phyloP scores from a whole-genome alignment of 2,113 vertebrate genomes.

The Caranx ignobilis region DNA sequence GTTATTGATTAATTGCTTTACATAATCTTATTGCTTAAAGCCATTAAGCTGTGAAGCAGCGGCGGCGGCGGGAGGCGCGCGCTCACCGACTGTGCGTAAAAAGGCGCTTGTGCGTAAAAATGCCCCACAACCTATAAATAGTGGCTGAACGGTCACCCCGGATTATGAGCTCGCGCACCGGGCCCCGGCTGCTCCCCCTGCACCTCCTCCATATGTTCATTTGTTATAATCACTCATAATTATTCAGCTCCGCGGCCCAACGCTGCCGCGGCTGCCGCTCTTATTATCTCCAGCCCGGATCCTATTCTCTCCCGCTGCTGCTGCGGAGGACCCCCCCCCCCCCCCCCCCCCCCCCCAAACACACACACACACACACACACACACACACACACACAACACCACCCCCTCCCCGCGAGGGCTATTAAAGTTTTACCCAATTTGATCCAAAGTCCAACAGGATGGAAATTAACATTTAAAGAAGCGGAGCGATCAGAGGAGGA shows the following conservation, averaged over 20 bases:
- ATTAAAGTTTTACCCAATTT: slow-evolving; percentile 66
- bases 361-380: too few relatives aligned
- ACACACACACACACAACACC: too few relatives aligned
- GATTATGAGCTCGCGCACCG: slow-evolving; percentile 30
- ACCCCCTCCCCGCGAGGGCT: not conserved
- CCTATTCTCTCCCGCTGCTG: not conserved
- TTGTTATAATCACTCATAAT: slow-evolving; percentile 15
- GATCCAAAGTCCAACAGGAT: slow-evolving; percentile 56
- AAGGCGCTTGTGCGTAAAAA: slow-evolving; percentile 62
- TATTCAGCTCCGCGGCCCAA: slow-evolving; percentile 18
- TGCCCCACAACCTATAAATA: slow-evolving; percentile 60
- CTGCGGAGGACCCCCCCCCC: slow-evolving; percentile 9
- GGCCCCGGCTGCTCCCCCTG: not conserved
- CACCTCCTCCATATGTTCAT: slow-evolving; percentile 28
- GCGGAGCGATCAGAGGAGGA: not conserved
- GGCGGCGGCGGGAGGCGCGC: slow-evolving; percentile 4
- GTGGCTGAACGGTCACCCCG: slow-evolving; percentile 23
- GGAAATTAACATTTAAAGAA: not conserved
- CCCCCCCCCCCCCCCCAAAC: not conserved
- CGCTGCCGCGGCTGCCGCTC: not conserved
- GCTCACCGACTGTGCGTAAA: slow-evolving; percentile 54
- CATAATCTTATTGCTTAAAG: slow-evolving; percentile 70
- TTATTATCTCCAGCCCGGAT: not conserved
- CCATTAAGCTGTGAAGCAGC: slow-evolving; percentile 72
- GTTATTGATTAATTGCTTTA: slow-evolving; percentile 68